Percentiles rank a stretch among this genome's conserved stretches.
Evolutionary conservation across 1,140 invertebrate genomes (phyloP).

Genomic region (Drosophila neocordata): DNA sequence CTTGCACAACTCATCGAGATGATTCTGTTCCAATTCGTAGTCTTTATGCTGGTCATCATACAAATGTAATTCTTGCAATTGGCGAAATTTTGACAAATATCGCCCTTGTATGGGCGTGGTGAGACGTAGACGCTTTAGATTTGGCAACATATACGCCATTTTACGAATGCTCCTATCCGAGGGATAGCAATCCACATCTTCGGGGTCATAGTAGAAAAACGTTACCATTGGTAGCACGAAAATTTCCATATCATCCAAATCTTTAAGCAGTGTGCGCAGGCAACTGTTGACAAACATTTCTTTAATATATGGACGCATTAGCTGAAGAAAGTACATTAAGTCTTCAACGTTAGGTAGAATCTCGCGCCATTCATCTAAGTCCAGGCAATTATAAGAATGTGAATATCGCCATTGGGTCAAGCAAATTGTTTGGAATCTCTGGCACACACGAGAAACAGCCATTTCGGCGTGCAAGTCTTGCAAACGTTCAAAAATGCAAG

Average conservation of each 20-base stretch:
- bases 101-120: conserved; percentile 70
- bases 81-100: conserved; percentile 52
- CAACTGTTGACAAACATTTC: conserved; percentile 58
- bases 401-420: conserved; percentile 54
- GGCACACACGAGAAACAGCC: conserved; percentile 54
- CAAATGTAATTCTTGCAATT: conserved; percentile 64
- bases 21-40: conserved; percentile 64
- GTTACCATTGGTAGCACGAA: conserved; percentile 52
- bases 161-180: conserved; percentile 62
- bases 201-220: conserved; percentile 61
- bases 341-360: conserved; percentile 62
- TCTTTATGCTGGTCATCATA: conserved; percentile 72
- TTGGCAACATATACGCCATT: conserved; percentile 62
- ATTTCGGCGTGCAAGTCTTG: conserved; percentile 61
- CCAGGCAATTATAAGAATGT: conserved; percentile 56
- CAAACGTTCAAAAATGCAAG: conserved; percentile 59
- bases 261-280: conserved; percentile 58
- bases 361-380: conserved; percentile 65
- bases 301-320: conserved; percentile 48
- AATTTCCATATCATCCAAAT: conserved; percentile 67
- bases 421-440: conserved; percentile 57
- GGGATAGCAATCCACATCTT: conserved; percentile 71
- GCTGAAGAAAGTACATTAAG: conserved; percentile 57
- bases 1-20: conserved; percentile 66
- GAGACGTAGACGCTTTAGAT: conserved; percentile 51